Evolutionary conservation across 1,140 invertebrate genomes (phyloP).

Genomic region (Drosophila biarmipes): DNA sequence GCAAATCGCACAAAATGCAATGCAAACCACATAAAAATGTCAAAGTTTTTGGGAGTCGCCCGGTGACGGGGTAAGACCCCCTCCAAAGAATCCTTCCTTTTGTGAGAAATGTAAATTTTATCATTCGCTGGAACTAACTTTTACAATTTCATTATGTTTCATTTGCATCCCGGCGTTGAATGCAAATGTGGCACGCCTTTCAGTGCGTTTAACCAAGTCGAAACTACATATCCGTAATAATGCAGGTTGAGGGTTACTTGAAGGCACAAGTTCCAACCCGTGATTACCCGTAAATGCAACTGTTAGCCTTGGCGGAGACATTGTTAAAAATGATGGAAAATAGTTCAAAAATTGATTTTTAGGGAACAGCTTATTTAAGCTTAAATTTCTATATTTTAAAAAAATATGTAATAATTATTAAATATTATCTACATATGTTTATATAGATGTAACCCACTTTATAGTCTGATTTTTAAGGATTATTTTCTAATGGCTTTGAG

Average conservation of each 20-base stretch:
- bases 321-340: no score
- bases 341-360: neutral
- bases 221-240: constrained; percentile 22
- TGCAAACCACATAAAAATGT: constrained; percentile 71
- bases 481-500: neutral
- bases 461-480: no score
- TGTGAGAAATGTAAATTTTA: constrained; percentile 77
- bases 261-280: neutral
- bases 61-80: neutral
- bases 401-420: no score
- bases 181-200: constrained; percentile 61
- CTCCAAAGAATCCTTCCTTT: constrained; percentile 1
- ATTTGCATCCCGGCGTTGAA: constrained; percentile 67
- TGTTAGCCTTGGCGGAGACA: neutral
- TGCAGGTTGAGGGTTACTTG: constrained; percentile 2
- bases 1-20: constrained; percentile 72
- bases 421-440: no score
- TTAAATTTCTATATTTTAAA: no score
- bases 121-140: constrained; percentile 74
- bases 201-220: constrained; percentile 10
- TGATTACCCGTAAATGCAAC: constrained; percentile 12
- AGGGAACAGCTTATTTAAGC: neutral
- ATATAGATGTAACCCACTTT: no score
- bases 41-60: constrained; percentile 60
- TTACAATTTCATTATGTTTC: constrained; percentile 82